Conservation (phyloP, 2,113 vertebrate species). For the Macaca mulatta region DNA sequence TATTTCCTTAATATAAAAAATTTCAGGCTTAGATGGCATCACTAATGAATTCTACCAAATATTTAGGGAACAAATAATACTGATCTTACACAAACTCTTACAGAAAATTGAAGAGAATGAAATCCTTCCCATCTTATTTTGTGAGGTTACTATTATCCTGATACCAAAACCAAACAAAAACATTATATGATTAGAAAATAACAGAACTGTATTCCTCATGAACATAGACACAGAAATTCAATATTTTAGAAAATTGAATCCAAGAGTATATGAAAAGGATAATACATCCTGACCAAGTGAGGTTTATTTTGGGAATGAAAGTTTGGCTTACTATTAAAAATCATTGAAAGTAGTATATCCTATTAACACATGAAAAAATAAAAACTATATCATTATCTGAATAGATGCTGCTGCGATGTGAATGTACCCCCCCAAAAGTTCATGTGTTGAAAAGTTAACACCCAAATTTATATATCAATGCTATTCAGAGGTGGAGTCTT, state of each 20-base stretch:
- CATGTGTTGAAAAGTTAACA: not conserved
- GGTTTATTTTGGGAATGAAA: not conserved
- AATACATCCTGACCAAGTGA: not conserved
- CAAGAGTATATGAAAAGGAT: not conserved
- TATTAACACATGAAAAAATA: not conserved
- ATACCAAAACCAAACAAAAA: not conserved
- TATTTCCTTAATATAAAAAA: not conserved
- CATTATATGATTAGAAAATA: not conserved
- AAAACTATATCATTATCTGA: not conserved
- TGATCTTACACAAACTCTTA: not conserved
- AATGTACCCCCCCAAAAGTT: not conserved
- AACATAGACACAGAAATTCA: not conserved
- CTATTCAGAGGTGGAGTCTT: not conserved
- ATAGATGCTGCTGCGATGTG: not conserved
- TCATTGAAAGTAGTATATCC: not conserved
- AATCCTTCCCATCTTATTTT: not conserved
- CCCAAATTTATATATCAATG: not conserved
- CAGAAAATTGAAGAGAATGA: not conserved
- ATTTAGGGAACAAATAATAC: not conserved
- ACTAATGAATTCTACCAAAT: not conserved
- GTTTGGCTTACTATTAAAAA: not conserved
- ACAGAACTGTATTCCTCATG: not conserved
- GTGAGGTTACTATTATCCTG: not conserved
- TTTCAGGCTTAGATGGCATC: not conserved
- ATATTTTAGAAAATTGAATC: constrained; percentile 14